phyloP scores from a whole-genome alignment of 2,888 invertebrate species.

The Adelognathus sp. region DNA sequence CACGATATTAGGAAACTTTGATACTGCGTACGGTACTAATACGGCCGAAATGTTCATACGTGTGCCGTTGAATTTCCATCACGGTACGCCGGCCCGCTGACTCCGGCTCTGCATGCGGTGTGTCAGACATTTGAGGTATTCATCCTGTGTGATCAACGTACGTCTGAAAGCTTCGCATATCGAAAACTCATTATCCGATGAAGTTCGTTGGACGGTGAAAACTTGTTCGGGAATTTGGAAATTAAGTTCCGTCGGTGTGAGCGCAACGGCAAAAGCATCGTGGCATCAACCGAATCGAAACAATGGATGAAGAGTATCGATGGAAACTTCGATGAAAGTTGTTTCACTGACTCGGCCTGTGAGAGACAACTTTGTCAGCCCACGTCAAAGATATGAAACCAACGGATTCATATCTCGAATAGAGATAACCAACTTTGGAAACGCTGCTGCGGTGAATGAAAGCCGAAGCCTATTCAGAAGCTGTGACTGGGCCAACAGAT shows the following conservation, averaged over 20 bases:
- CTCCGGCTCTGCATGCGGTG: not conserved
- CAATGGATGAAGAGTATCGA: not conserved
- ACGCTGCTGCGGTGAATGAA: not conserved
- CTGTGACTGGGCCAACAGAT: slow-evolving; percentile 20
- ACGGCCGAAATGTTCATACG: slow-evolving; percentile 8
- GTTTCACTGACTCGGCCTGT: not conserved
- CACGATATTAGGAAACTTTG: slow-evolving; percentile 53
- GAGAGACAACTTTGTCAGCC: slow-evolving; percentile 21
- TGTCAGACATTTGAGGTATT: not conserved
- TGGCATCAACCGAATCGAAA: not conserved
- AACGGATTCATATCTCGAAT: not conserved
- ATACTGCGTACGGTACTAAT: slow-evolving; percentile 37
- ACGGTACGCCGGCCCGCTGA: not conserved
- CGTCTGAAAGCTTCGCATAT: not conserved
- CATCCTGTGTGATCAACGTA: not conserved
- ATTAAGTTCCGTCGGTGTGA: not conserved
- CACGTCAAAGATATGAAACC: slow-evolving; percentile 23
- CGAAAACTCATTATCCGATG: not conserved
- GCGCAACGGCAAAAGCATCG: not conserved
- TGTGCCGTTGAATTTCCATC: not conserved
- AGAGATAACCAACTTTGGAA: not conserved
- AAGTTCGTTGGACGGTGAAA: not conserved
- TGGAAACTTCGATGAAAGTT: not conserved
- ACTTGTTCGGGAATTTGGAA: not conserved
- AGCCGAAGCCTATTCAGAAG: slow-evolving; percentile 27